Evolutionary conservation across 1,140 invertebrate species (phyloP).

Genomic region (Scaptomyza montana): DNA sequence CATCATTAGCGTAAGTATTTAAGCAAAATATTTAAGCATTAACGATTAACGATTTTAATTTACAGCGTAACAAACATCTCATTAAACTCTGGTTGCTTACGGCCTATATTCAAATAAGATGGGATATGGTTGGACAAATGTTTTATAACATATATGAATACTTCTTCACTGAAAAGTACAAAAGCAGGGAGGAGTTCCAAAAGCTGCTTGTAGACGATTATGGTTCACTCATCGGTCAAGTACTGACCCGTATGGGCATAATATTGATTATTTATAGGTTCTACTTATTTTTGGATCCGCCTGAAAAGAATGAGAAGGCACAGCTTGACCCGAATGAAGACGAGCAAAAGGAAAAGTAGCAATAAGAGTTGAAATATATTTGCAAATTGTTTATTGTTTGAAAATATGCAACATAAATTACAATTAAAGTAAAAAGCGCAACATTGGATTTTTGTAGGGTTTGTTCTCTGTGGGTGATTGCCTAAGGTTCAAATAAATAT

Average conservation of each 20-base stretch:
- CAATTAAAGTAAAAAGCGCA: constrained; percentile 23
- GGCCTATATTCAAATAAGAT: constrained; percentile 27
- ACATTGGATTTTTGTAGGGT: neutral
- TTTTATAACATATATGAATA: constrained; percentile 3
- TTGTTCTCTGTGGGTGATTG: neutral
- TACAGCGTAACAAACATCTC: constrained; percentile 12
- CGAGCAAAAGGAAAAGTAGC: neutral
- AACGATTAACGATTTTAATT: neutral
- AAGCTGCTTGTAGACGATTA: neutral
- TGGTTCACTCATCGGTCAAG: constrained; percentile 4
- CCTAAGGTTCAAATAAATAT: constrained; percentile 42
- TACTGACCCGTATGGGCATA: constrained; percentile 15
- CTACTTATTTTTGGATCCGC: neutral
- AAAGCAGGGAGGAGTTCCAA: constrained; percentile 1
- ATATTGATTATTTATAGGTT: constrained; percentile 22
- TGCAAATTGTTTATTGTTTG: neutral
- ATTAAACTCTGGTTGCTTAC: constrained; percentile 20
- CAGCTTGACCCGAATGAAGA: neutral
- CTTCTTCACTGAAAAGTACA: neutral
- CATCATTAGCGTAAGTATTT: constrained; percentile 21
- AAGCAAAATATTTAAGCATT: neutral
- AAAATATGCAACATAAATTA: neutral
- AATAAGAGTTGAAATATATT: neutral
- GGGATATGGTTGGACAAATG: neutral
- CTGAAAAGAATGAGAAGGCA: neutral